Evolutionary conservation across 2,888 invertebrate genomes (phyloP), one percentile per base, ranked within the genome.

Genomic region (Ectemnius continuus): DNA sequence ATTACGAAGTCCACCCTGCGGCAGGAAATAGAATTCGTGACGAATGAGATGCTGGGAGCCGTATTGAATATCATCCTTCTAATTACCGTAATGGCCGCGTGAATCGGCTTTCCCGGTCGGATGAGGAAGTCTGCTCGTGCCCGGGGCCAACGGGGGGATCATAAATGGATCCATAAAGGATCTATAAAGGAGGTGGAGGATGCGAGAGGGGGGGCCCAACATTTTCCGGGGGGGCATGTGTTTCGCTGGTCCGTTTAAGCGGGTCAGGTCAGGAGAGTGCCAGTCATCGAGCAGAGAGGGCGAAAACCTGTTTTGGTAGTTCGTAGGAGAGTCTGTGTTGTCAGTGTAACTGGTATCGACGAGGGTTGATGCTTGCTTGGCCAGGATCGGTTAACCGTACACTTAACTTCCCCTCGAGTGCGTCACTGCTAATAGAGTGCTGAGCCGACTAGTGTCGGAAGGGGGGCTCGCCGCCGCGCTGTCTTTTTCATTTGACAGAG

Each of bases 311-410:
- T 61, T 61, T 23, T 47, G 18, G 59, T 23, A n/a, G n/a, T 20
- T 16, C 45, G 16, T 13, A 23, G 20, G 26, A 26, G 1, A 36
- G 23, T 58, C 23, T 23, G 23, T 23, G 23, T 23, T 23, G 2
- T 23, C 23, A 2, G 16, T 16, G 58, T 59, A 28, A 56, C 56
- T 52, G 62, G 4, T 48, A 20, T 18, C 68, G 28, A 71, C 45
- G 63, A 62, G 72, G 75, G 67, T 65, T 59, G 57, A 52, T n/a
- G 23, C 52, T 45, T 26, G 48, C 48, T 11, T 36, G 26, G 16
- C 23, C 72, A 66, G 26, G 36, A 73, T 56, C 52, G 80, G 76
- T 79, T 77, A 71, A 79, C 68, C 76, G 67, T 73, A 48, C 73
- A 75, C 75, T 79, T 75, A 73, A 75, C 71, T 23, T 23, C 60